A percentile compares a stretch with the other conserved stretches of the same genome.
Evolutionary conservation across 2,113 vertebrate species (phyloP).

Genomic region (Rattus norvegicus): DNA sequence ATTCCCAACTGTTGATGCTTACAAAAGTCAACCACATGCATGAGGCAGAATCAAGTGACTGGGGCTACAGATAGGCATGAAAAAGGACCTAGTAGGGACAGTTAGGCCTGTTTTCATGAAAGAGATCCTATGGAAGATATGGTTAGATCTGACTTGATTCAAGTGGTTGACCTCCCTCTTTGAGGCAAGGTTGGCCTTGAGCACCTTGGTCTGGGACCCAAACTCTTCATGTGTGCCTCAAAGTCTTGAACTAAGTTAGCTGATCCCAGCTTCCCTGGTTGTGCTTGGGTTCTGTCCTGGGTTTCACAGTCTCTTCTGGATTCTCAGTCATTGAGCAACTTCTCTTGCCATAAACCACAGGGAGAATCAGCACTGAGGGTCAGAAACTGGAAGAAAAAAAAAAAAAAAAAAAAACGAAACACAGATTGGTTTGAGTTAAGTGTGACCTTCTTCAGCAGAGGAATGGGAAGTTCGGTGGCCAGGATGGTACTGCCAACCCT

Average conservation of each 20-base stretch:
- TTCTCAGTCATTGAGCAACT: not conserved
- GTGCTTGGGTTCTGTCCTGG: not conserved
- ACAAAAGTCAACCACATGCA: not conserved
- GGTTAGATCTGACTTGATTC: not conserved
- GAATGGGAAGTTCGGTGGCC: not conserved
- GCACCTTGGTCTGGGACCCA: not conserved
- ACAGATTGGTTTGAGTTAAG: not conserved
- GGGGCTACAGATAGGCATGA: too few relatives aligned
- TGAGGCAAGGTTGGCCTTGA: not conserved
- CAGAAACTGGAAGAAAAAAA: not conserved
- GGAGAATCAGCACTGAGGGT: constrained; percentile 28
- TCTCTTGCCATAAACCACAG: not conserved
- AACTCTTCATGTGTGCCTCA: not conserved
- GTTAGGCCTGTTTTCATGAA: not conserved
- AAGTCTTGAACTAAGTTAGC: not conserved
- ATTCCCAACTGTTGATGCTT: not conserved
- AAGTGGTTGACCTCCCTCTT: fast-evolving
- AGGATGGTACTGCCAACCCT: not conserved
- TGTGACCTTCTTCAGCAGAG: not conserved
- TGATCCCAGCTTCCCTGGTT: not conserved
- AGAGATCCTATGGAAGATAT: not conserved
- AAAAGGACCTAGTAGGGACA: not conserved
- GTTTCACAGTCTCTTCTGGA: not conserved
- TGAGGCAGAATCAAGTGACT: not conserved
- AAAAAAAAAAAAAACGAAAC: not conserved